phyloP scores from a whole-genome alignment of 2,888 invertebrate species.

The Apodemia hepburni region DNA sequence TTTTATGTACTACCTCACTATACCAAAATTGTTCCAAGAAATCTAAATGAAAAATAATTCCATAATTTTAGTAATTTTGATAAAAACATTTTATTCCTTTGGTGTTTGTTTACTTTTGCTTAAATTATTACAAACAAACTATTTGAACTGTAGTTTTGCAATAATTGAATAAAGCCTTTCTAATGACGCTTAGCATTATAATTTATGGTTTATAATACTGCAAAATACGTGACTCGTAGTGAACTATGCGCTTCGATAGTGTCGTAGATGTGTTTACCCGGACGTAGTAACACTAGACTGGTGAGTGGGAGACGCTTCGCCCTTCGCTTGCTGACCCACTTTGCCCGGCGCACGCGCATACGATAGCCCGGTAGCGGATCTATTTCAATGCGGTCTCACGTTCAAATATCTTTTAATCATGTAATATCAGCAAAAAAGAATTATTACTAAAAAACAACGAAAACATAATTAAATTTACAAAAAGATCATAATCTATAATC shows the following conservation, averaged over 20 bases:
- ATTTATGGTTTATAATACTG: not conserved
- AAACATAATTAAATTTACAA: not conserved
- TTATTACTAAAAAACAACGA: not conserved
- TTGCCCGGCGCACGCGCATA: slow-evolving; percentile 32
- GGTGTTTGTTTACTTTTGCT: too few species aligned
- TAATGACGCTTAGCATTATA: slow-evolving; percentile 2
- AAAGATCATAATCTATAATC: not conserved
- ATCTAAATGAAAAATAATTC: too few species aligned
- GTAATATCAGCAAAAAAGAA: slow-evolving; percentile 12
- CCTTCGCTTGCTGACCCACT: slow-evolving; percentile 43
- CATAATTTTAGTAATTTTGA: too few species aligned
- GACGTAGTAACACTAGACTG: slow-evolving; percentile 30
- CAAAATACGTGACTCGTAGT: slow-evolving; percentile 8
- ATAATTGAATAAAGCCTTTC: slow-evolving; percentile 4
- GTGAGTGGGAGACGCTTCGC: slow-evolving; percentile 38
- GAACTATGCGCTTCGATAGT: slow-evolving; percentile 11
- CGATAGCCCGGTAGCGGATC: slow-evolving; percentile 34
- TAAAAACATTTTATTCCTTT: too few species aligned
- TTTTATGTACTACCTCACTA: too few species aligned
- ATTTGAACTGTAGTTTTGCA: not conserved
- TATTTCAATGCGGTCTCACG: slow-evolving; percentile 32
- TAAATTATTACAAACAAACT: too few species aligned
- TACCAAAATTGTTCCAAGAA: too few species aligned
- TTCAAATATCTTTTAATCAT: slow-evolving; percentile 19
- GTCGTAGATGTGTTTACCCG: slow-evolving; percentile 30